Percentiles rank a stretch among this genome's conserved stretches.
Evolutionary conservation across 2,113 vertebrate species (phyloP).

Genomic region (Ammodytes marinus): DNA sequence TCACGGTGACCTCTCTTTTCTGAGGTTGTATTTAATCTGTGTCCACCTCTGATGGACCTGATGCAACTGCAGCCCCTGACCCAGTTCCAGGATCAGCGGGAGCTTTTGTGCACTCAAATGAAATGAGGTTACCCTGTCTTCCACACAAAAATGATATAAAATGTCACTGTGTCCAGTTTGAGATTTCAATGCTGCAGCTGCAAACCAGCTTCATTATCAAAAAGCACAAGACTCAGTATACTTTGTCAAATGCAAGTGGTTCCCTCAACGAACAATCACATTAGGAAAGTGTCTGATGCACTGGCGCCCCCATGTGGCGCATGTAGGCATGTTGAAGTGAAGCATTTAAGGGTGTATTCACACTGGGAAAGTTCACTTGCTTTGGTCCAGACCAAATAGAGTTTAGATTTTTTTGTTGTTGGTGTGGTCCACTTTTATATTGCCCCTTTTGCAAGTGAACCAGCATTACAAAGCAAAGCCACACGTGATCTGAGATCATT

Average conservation of each 20-base stretch:
- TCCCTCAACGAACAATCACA: not conserved
- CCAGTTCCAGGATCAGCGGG: constrained; percentile 12
- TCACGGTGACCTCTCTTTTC: constrained; percentile 19
- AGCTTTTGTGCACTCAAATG: constrained; percentile 4
- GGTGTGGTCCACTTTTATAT: no score
- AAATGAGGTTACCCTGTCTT: not conserved
- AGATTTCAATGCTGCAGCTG: not conserved
- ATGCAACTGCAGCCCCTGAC: constrained; percentile 31
- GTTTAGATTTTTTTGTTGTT: no score
- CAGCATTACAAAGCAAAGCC: no score
- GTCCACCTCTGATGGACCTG: constrained; percentile 20
- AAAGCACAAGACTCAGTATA: not conserved
- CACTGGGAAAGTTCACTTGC: no score
- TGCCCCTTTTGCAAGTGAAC: no score
- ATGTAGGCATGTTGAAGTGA: not conserved
- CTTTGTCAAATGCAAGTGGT: not conserved
- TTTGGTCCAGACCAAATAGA: no score
- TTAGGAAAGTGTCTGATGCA: constrained; percentile 10
- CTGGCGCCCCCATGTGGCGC: constrained; percentile 62
- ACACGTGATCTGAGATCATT: no score
- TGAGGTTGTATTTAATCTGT: constrained; percentile 9
- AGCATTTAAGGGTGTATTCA: not conserved
- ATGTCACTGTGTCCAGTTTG: not conserved
- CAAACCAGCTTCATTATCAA: not conserved
- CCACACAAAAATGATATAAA: not conserved